Conservation (phyloP, 2,888 invertebrate species). For the Athetis lepigone region DNA sequence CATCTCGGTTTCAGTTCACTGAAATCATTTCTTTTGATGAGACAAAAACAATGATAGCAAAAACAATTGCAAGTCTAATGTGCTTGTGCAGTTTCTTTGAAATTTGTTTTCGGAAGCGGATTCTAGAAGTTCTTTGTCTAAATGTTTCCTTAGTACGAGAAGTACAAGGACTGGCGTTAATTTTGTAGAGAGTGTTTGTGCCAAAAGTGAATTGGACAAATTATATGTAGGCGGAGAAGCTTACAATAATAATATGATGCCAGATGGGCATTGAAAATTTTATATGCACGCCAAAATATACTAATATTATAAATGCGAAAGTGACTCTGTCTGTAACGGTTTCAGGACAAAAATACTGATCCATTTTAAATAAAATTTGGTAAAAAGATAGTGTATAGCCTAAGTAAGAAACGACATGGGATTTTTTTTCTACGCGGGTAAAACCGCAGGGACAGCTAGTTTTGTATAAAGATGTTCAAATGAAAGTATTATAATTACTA, state of each 20-base stretch:
- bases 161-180: constrained; percentile 50
- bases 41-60: constrained; percentile 34
- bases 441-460: background rate
- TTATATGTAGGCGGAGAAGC: constrained; percentile 5
- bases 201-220: constrained; percentile 39
- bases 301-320: no score
- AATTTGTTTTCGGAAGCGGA: constrained; percentile 14
- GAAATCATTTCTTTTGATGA: constrained; percentile 33
- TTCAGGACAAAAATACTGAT: no score
- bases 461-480: constrained; percentile 22
- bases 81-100: constrained; percentile 1
- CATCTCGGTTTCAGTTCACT: constrained; percentile 15
- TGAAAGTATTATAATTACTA: constrained; percentile 2
- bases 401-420: no score
- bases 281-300: no score
- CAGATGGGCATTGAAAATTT: constrained; percentile 30
- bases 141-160: constrained; percentile 30
- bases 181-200: constrained; percentile 41
- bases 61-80: constrained; percentile 32
- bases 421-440: no score
- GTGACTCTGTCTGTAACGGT: no score
- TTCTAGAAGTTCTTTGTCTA: constrained; percentile 14
- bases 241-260: constrained; percentile 22
- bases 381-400: no score
- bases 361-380: no score